Base-by-base conservation (phyloP, 35 echinoderm and acorn worm genomes). In the Apostichopus californicus region DNA sequence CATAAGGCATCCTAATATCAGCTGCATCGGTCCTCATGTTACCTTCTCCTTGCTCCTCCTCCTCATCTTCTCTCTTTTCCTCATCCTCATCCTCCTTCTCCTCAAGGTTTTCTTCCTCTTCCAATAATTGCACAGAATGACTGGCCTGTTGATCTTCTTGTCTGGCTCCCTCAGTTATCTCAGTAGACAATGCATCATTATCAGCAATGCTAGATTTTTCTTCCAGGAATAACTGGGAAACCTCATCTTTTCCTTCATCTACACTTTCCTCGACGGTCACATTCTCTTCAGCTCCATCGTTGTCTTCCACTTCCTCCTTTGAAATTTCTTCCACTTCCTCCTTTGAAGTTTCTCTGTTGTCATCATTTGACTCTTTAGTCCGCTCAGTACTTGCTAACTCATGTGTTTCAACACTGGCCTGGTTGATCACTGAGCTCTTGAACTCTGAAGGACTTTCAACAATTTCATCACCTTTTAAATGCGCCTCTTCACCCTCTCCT, bases 1-100 rank as follows among this genome's bases (percentile, higher is more conserved):
- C 83, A 14, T 87, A 14, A 87, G 18, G 55, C 9, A 13, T 56
- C 58, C n/a, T 23, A 53, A 61, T n/a, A 12, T 63, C 83, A 22
- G 5, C 12, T 57, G 56, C 54, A 21, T 85, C 81, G 34, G 52
- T 55, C 46, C 52, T 55, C 9, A 8, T 85, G 54, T 56, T 53
- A 10, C 18, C 81, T 56, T 85, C 81, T 12, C 1, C 18, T 85
- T 85, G 18, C 4, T 14, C 21, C 52, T 34, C 6, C 14, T 85
- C 81, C 57, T 53, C 34, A 2, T 46, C 34, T 46, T 46, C 34
- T 46, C 34, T 64, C 25, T 87, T 14, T 59, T 10, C 6, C 21
- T 65, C 28, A 28, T 86, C 83, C 83, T 86, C 55, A 28, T 86
- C 83, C 83, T 86, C 55, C 9, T 9, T n/a, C 18, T 11, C 12